Evolutionary conservation across 1,140 invertebrate species (phyloP).

Genomic region (Phenacoccus solenopsis): DNA sequence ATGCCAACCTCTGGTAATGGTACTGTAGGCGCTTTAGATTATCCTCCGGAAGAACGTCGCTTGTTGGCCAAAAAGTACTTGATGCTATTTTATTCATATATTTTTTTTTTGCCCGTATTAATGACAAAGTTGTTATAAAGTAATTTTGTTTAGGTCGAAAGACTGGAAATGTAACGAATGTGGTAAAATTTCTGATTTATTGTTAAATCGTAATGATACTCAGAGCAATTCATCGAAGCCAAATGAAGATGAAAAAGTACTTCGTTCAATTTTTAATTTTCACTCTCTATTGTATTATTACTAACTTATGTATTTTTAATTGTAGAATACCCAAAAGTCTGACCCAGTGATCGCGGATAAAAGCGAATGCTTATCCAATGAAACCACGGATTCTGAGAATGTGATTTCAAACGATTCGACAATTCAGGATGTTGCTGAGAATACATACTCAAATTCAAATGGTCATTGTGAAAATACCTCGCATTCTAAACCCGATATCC

Average conservation of each 20-base stretch:
- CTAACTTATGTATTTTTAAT: too few relatives aligned
- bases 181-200: conserved; percentile 40
- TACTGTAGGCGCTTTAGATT: conserved; percentile 83
- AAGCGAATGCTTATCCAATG: too few relatives aligned
- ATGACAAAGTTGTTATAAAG: background rate
- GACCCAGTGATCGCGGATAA: too few relatives aligned
- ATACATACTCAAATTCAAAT: background rate
- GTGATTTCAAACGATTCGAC: background rate
- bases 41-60: conserved; percentile 67
- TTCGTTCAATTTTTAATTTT: background rate
- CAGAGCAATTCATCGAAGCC: background rate
- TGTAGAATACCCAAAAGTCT: too few relatives aligned
- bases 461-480: background rate
- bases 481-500: background rate
- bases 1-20: conserved; percentile 82
- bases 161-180: conserved; percentile 45
- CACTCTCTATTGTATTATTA: background rate
- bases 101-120: background rate
- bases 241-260: background rate
- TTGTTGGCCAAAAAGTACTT: conserved; percentile 63
- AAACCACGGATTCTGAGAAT: background rate
- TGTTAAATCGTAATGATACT: conserved; percentile 25
- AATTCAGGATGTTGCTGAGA: background rate
- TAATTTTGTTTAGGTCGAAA: conserved; percentile 38
- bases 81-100: background rate